Conservation (phyloP, 2,797 vertebrate species). For the Argyrosomus regius region DNA sequence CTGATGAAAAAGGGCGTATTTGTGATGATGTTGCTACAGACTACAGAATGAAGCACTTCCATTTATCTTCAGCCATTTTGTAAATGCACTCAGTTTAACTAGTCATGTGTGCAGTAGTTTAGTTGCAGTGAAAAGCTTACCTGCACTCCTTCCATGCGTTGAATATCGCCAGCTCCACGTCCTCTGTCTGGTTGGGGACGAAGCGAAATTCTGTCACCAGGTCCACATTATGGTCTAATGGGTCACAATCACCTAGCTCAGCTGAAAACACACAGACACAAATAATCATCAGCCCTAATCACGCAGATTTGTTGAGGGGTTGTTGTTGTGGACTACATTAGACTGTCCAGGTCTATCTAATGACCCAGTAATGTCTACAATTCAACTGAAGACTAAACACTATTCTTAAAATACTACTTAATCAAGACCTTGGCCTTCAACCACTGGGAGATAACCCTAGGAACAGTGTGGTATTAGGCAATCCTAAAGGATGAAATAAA, state of each 20-base stretch:
- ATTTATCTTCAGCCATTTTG: neutral
- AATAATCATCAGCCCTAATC: neutral
- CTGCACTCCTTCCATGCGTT: conserved; percentile 97
- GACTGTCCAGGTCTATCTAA: neutral
- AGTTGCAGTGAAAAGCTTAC: conserved; percentile 70
- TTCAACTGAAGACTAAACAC: neutral
- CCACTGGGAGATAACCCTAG: neutral
- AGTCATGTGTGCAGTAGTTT: neutral
- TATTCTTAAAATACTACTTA: conserved; percentile 10
- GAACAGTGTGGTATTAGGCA: neutral
- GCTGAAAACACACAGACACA: conserved; percentile 81
- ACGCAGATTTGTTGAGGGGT: neutral
- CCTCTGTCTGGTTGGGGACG: conserved; percentile 93
- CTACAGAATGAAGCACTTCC: neutral
- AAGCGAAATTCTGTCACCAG: conserved; percentile 98
- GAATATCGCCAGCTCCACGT: conserved; percentile 93
- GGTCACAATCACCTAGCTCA: conserved; percentile 96
- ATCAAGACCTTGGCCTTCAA: neutral
- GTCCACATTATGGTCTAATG: conserved; percentile 91
- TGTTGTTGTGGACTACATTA: neutral
- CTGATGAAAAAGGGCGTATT: neutral
- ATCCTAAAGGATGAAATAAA: conserved; percentile 8
- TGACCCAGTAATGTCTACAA: neutral
- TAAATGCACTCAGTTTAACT: neutral
- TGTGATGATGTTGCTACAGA: neutral